phyloP scores from a whole-genome alignment of 2,113 vertebrate genomes.

The Chloroceryle aenea region DNA sequence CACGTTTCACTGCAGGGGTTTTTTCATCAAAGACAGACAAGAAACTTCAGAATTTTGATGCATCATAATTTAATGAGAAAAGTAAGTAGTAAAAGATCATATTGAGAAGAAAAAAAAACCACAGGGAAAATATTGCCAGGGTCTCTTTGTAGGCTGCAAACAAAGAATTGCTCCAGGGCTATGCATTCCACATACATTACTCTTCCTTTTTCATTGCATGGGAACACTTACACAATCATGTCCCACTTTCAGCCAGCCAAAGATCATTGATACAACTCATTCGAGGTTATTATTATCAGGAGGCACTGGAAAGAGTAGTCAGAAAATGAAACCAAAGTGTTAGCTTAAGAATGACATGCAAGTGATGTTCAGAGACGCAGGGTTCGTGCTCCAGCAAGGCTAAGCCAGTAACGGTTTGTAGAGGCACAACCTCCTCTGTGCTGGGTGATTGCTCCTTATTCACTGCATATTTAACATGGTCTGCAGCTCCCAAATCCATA shows the following conservation, averaged over 20 bases:
- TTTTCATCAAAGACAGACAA: not conserved
- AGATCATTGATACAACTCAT: not conserved
- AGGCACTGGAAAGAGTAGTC: not conserved
- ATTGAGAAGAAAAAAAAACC: not conserved
- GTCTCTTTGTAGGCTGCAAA: not conserved
- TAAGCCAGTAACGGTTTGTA: not conserved
- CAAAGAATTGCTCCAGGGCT: not conserved
- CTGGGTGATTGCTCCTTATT: not conserved
- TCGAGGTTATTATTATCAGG: accelerated
- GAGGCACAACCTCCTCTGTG: accelerated
- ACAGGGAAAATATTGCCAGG: too few relatives aligned
- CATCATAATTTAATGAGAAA: not conserved
- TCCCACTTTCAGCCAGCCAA: not conserved
- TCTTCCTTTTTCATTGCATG: not conserved
- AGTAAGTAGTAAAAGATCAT: not conserved
- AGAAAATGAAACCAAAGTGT: not conserved
- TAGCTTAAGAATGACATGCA: not conserved
- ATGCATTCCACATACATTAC: not conserved
- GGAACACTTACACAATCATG: not conserved
- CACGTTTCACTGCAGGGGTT: not conserved
- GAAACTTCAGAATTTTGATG: not conserved
- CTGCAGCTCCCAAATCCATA: not conserved
- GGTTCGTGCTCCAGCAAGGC: not conserved
- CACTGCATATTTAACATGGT: not conserved
- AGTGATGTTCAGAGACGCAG: not conserved